Evolutionary conservation across 2,888 invertebrate genomes (phyloP).

Genomic region (Acleris cristana): DNA sequence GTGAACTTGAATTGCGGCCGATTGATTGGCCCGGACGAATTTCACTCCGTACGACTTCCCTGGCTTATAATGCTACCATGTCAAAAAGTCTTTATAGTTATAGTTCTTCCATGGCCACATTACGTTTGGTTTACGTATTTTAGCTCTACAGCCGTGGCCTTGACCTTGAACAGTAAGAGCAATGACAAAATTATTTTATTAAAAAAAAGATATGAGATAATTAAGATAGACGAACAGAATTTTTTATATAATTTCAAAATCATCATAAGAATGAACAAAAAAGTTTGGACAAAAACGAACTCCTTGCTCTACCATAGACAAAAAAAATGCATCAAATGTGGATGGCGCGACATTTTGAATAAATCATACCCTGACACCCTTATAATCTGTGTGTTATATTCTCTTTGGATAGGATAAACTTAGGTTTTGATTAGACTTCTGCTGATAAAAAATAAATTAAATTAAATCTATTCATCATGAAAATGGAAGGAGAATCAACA

Average conservation of each 20-base stretch:
- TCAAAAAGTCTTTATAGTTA: constrained; percentile 42
- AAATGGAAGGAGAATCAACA: constrained; percentile 74
- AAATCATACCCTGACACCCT: no score
- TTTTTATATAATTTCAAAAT: background rate
- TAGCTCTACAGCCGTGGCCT: constrained; percentile 25
- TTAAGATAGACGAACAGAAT: background rate
- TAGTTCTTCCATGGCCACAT: constrained; percentile 39
- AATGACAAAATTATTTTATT: background rate
- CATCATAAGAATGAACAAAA: background rate
- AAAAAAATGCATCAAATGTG: constrained; percentile 2
- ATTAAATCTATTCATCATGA: constrained; percentile 48
- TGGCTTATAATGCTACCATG: constrained; percentile 47
- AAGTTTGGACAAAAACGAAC: no score
- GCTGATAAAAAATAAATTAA: no score
- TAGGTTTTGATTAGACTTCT: background rate
- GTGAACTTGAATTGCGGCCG: constrained; percentile 70
- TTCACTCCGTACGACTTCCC: constrained; percentile 63
- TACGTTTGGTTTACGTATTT: constrained; percentile 40
- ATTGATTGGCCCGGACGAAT: constrained; percentile 61
- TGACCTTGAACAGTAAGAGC: constrained; percentile 40
- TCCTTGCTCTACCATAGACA: constrained; percentile 8
- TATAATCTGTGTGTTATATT: no score
- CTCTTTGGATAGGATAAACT: background rate
- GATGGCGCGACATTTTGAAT: constrained; percentile 22
- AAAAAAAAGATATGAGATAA: background rate